Evolutionary conservation across 2,113 vertebrate species (phyloP), one percentile per base, ranked within the genome.

Genomic region (Eretmodus cyanostictus): DNA sequence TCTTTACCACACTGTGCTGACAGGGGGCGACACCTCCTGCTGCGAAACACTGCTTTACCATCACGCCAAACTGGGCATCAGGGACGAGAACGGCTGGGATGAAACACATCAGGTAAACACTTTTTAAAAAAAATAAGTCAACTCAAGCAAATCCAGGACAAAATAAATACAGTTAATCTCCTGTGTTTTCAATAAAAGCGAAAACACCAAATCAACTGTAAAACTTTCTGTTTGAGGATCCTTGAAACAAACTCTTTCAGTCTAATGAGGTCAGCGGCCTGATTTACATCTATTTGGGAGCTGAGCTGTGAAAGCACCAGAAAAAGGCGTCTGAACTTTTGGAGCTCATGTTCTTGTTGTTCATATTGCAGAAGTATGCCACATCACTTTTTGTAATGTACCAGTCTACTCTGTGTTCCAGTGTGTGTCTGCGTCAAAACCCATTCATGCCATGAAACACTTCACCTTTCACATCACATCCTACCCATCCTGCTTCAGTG

Each of bases 61-160:
- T 94, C 96, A 96, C 36, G 97, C 97, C 88, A 96, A 97, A 90
- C 94, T 98, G 89, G 98, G 97, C 66, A 94, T 97, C 42, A 95
- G 96, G 17, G 98, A 98, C 3, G 98, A 98, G 96, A 98, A 98
- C 14, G 98, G 98, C 93, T 98, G 98, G 98, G 98, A 98, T 54
- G 98, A 98, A 89, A 98, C 97, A 29, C 98, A 98, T 92, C 98
- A 98, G 97, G 98, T 98, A 86, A 5, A 4, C 2, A 8, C 36
- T 22, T 40, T 16, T 4, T 22, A 8, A 8, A 22, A 8, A 57
- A 29, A 36, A 61, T 0, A 68, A 9, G n/a, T 71, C 66, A 42
- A 8, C 38, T 73, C 8, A 27, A 73, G 42, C 45, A 3, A 49
- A 78, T 78, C 27, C 6, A n/a, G 57, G 55, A 49, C 6, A 47